Evolutionary conservation across 2,113 vertebrate species (phyloP).

Genomic region (Oxyruncus cristatus): DNA sequence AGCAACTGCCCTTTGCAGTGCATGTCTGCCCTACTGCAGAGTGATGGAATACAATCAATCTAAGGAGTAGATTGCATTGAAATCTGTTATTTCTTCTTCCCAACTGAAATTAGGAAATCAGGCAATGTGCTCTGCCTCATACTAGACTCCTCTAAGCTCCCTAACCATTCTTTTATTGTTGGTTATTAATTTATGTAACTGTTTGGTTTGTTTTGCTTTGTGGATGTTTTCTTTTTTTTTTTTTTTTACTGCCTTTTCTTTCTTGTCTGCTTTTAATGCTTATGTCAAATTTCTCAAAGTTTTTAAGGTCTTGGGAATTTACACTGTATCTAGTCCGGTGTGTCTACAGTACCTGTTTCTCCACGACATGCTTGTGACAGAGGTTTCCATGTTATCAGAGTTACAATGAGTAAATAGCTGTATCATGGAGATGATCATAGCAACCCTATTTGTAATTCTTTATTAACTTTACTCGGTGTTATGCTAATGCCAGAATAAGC

Average conservation of each 20-base stretch:
- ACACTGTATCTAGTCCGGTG: neutral
- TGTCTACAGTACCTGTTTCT: neutral
- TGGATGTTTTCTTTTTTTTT: neutral
- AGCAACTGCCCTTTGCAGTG: neutral
- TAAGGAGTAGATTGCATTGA: neutral
- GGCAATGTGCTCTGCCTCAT: accelerated
- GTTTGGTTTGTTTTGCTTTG: too few species aligned
- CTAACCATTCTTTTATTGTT: neutral
- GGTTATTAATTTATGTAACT: neutral
- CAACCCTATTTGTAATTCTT: neutral
- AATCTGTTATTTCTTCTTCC: neutral
- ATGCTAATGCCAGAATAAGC: neutral
- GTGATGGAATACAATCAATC: neutral
- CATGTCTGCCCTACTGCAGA: accelerated
- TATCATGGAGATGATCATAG: neutral
- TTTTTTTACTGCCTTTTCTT: neutral
- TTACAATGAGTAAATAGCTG: neutral
- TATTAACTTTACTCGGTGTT: neutral
- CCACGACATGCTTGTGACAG: neutral
- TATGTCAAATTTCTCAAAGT: neutral
- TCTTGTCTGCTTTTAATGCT: neutral
- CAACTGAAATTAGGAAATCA: neutral
- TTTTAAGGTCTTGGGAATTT: neutral
- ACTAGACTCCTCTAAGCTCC: neutral
- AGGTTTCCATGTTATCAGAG: neutral